These are phyloP conservation scores for Ornithoptera alexandrae DNA, from an alignment of 2,888 invertebrate genomes.

Conservation along the genomic window DNA sequence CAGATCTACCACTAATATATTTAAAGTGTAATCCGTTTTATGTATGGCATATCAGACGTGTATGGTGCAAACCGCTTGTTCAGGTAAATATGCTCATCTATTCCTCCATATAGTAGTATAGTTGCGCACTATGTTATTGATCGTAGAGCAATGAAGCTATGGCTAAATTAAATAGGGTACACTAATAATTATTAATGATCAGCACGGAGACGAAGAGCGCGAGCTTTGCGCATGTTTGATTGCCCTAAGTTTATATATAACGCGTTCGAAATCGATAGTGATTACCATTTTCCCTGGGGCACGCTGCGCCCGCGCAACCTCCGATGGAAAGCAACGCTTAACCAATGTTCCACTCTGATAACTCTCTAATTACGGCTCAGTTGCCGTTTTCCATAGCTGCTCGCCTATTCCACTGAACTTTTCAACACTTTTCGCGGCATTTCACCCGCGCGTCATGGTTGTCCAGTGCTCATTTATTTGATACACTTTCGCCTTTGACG, in stretches of 20 bases:
- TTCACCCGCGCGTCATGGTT: conserved; percentile 58
- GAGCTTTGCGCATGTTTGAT: conserved; percentile 43
- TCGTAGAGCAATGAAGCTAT: background rate
- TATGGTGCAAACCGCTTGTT: background rate
- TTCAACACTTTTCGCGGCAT: conserved; percentile 68
- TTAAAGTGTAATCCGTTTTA: too few relatives aligned
- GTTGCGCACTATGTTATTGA: background rate
- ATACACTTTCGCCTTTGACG: conserved; percentile 70
- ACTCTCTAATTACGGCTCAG: conserved; percentile 74
- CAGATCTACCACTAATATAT: too few relatives aligned
- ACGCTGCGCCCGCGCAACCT: conserved; percentile 74
- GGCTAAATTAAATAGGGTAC: conserved; percentile 24
- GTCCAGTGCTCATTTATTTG: conserved; percentile 53
- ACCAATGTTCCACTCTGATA: conserved; percentile 79
- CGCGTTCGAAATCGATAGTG: conserved; percentile 78
- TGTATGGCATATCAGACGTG: too few relatives aligned
- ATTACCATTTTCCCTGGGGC: conserved; percentile 78
- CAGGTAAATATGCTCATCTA: background rate
- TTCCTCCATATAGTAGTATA: background rate
- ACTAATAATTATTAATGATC: conserved; percentile 48
- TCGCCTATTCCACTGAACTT: conserved; percentile 64
- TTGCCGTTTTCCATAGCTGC: conserved; percentile 73
- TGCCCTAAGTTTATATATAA: conserved; percentile 51
- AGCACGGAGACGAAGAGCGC: conserved; percentile 38
- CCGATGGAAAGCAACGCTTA: conserved; percentile 79